Percentiles rank a stretch among this genome's conserved stretches.
Conservation (phyloP, 2,888 invertebrate species). For the Acrocyrtus sp. region DNA sequence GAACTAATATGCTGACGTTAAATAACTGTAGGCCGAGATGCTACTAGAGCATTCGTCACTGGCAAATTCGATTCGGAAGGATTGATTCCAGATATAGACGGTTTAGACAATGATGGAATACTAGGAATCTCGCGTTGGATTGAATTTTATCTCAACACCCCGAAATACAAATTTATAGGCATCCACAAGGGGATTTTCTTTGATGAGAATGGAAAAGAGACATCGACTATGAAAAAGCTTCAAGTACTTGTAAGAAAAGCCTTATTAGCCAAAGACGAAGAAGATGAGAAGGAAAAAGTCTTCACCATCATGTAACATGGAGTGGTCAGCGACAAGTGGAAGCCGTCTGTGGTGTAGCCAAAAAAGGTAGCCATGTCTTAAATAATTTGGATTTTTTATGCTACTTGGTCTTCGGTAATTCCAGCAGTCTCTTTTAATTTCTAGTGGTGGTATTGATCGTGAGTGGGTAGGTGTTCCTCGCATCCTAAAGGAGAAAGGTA, state of each 20-base stretch:
- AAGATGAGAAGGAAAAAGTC: slow-evolving; percentile 72
- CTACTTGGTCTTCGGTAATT: no score
- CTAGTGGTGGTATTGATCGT: slow-evolving; percentile 88
- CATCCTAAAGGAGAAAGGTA: slow-evolving; percentile 77
- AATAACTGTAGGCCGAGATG: slow-evolving; percentile 85
- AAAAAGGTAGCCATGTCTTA: slow-evolving; percentile 72
- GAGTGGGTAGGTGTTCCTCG: slow-evolving; percentile 92
- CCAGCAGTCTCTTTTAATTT: slow-evolving; percentile 64
- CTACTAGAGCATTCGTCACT: slow-evolving; percentile 87
- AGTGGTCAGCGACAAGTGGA: slow-evolving; percentile 82
- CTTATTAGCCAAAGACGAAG: slow-evolving; percentile 69
- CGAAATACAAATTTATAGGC: slow-evolving; percentile 82
- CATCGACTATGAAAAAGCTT: slow-evolving; percentile 72
- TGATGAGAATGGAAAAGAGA: slow-evolving; percentile 77
- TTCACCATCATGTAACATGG: slow-evolving; percentile 96
- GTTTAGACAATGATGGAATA: slow-evolving; percentile 76
- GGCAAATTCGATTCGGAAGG: slow-evolving; percentile 85
- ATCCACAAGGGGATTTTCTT: slow-evolving; percentile 83
- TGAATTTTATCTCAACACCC: slow-evolving; percentile 78
- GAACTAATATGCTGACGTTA: background rate
- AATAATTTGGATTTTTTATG: slow-evolving; percentile 22
- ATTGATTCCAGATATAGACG: slow-evolving; percentile 80
- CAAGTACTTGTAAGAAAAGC: slow-evolving; percentile 72
- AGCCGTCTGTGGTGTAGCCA: slow-evolving; percentile 90
- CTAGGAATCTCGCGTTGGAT: slow-evolving; percentile 83